phyloP scores from a whole-genome alignment of 2,797 vertebrate genomes.

The Gallinago stenura region DNA sequence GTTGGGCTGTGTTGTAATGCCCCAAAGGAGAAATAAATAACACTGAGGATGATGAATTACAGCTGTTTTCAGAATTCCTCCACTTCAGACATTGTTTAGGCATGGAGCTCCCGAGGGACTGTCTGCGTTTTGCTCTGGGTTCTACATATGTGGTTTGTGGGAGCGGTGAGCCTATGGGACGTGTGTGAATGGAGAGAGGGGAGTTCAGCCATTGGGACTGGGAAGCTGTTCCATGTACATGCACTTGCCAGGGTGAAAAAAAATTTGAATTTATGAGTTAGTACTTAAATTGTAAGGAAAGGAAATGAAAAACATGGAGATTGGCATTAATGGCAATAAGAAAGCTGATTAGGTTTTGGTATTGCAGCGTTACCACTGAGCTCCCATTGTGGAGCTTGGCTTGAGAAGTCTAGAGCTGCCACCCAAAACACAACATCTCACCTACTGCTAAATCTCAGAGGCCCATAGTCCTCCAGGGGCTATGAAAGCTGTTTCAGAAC shows the following conservation, averaged over 20 bases:
- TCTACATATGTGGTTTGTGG: neutral
- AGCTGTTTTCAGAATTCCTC: slow-evolving; percentile 36
- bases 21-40: slow-evolving; percentile 35
- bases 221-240: neutral
- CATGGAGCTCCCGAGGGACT: neutral
- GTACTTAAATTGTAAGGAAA: neutral
- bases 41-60: neutral
- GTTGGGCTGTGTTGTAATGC: neutral
- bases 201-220: neutral
- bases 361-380: neutral
- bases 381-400: neutral
- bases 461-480: neutral
- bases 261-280: neutral
- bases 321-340: neutral
- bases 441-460: neutral
- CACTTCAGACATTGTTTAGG: slow-evolving; percentile 1
- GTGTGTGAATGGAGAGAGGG: neutral
- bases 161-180: neutral
- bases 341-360: neutral
- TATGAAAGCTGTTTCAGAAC: neutral
- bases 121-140: neutral
- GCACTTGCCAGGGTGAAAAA: neutral
- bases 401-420: neutral
- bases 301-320: neutral
- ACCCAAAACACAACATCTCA: neutral